phyloP scores from a whole-genome alignment of 2,113 vertebrate genomes.

The Ceyx cyanopectus region DNA sequence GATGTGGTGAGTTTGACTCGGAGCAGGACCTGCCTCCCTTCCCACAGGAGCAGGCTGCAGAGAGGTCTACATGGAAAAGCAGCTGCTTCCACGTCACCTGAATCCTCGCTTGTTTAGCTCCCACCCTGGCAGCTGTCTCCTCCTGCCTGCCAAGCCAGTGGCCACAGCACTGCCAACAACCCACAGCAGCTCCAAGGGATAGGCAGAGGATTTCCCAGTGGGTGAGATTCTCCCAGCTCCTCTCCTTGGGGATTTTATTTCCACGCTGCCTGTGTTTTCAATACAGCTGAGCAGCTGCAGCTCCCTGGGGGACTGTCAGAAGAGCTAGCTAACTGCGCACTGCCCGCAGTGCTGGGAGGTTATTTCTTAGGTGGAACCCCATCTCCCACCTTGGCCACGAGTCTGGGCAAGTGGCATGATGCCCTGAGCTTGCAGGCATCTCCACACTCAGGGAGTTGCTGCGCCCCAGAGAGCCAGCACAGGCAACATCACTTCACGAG shows the following conservation, averaged over 20 bases:
- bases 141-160: not conserved
- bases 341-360: accelerated
- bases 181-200: not conserved
- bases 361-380: not conserved
- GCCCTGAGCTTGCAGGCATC: not conserved
- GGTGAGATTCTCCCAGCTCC: not conserved
- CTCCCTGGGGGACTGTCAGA: not conserved
- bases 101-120: not conserved
- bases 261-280: accelerated
- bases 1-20: slow-evolving; percentile 28
- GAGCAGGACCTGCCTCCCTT: slow-evolving; percentile 9
- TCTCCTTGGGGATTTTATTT: not conserved
- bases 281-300: accelerated
- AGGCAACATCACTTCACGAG: accelerated
- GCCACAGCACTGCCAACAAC: not conserved
- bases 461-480: accelerated
- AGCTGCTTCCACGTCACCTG: slow-evolving; percentile 8
- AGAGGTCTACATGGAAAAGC: not conserved
- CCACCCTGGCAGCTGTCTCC: not conserved
- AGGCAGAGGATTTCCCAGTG: not conserved
- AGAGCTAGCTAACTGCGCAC: not conserved
- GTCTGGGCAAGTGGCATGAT: accelerated
- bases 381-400: accelerated
- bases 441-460: accelerated
- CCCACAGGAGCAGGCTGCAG: not conserved